A percentile compares a stretch with the other conserved stretches of the same genome.
Evolutionary conservation across 2,797 vertebrate genomes (phyloP).

Genomic region (Syndactyla subalaris): DNA sequence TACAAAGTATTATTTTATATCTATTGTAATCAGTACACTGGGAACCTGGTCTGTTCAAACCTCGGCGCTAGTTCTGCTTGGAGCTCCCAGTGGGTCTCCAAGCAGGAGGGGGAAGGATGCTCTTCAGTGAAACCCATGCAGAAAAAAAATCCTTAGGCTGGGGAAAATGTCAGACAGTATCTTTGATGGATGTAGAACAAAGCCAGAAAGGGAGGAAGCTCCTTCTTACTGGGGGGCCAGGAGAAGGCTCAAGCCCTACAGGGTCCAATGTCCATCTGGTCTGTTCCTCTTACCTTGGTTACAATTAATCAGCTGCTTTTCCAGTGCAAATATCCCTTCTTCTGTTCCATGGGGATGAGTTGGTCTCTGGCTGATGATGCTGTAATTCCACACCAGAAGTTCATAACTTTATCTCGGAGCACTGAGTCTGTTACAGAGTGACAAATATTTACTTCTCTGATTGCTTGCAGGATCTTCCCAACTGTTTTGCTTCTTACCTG

Average conservation of each 20-base stretch:
- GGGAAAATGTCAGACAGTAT: not conserved
- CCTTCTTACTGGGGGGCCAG: not conserved
- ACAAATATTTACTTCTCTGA: not conserved
- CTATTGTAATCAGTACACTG: not conserved
- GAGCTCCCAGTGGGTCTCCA: not conserved
- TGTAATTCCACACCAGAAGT: not conserved
- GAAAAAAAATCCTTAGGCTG: not conserved
- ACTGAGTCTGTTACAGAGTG: not conserved
- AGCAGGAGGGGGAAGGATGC: not conserved
- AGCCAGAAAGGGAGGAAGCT: not conserved
- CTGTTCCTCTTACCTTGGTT: not conserved
- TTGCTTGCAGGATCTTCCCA: not conserved
- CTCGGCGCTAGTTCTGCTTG: not conserved
- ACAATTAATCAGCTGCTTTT: not conserved
- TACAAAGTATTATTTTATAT: slow-evolving; percentile 29
- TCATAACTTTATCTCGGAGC: not conserved
- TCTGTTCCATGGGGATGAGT: accelerated
- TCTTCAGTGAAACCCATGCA: not conserved
- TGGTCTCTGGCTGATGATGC: not conserved
- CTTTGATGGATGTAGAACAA: not conserved
- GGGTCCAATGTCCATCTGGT: not conserved
- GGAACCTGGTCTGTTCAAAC: not conserved
- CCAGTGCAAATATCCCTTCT: not conserved
- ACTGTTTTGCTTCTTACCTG: not conserved
- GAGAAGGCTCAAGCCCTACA: not conserved